Conservation (phyloP, 1,140 invertebrate species). For the Zaprionus kolodkinae region DNA sequence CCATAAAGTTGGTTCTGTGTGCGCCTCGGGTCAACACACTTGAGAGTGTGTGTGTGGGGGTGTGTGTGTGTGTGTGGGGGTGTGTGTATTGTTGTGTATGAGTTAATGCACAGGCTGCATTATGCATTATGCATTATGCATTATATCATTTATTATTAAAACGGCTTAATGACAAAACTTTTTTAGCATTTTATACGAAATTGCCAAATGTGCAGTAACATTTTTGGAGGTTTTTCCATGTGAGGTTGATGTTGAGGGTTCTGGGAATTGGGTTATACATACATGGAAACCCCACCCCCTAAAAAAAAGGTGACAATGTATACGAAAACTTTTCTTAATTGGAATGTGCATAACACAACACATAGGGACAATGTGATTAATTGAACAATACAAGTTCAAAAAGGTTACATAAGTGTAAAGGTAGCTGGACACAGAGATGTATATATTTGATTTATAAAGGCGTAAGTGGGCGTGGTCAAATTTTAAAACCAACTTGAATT, state of each 20-base stretch:
- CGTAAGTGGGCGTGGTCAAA: too few species aligned
- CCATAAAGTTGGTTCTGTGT: constrained; percentile 8
- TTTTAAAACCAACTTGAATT: too few species aligned
- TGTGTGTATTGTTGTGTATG: constrained; percentile 21
- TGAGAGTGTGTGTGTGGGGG: constrained; percentile 18
- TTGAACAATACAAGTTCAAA: background rate
- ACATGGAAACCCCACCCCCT: too few species aligned
- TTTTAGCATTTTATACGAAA: constrained; percentile 69
- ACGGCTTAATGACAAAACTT: constrained; percentile 80
- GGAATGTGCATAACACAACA: constrained; percentile 1
- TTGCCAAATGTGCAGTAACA: constrained; percentile 41
- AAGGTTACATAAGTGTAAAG: background rate
- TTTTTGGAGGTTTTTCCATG: constrained; percentile 7
- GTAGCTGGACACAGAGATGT: too few species aligned
- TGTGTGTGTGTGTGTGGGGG: constrained; percentile 16
- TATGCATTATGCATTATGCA: constrained; percentile 21
- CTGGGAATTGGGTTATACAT: background rate
- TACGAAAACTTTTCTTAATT: constrained; percentile 1
- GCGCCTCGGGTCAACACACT: constrained; percentile 59
- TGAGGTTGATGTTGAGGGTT: background rate
- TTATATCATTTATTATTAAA: constrained; percentile 77
- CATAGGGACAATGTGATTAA: background rate
- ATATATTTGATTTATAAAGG: too few species aligned
- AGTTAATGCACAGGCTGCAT: constrained; percentile 24
- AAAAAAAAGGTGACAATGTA: constrained; percentile 2